These are phyloP conservation scores for Crotalus viridis DNA, from an alignment of 2,113 vertebrate species.

Conservation along the genomic window DNA sequence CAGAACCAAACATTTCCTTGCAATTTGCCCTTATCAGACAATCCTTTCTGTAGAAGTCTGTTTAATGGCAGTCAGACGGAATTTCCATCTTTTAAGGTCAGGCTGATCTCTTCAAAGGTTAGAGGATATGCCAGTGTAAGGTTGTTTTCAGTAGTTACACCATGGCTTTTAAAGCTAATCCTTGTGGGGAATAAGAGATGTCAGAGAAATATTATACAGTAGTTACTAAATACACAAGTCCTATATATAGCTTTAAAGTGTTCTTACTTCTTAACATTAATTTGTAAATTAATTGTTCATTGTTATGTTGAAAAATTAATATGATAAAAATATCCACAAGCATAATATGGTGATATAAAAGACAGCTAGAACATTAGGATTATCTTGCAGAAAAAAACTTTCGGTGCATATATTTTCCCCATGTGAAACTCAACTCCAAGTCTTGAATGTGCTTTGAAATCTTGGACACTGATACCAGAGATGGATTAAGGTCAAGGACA, in stretches of 20 bases:
- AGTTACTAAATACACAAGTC: slow-evolving; percentile 31
- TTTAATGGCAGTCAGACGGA: slow-evolving; percentile 56
- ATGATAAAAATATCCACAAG: neutral
- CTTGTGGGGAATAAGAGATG: slow-evolving; percentile 32
- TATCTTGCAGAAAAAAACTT: neutral
- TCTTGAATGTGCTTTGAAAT: neutral
- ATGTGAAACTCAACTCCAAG: neutral
- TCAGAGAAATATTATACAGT: slow-evolving; percentile 31
- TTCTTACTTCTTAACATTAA: neutral
- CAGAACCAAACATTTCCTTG: slow-evolving; percentile 39
- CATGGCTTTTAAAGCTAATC: slow-evolving; percentile 49
- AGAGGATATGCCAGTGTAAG: slow-evolving; percentile 42
- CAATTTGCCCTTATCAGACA: slow-evolving; percentile 46
- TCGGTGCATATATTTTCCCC: neutral
- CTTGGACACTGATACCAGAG: neutral
- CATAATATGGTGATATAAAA: neutral
- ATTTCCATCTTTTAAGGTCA: slow-evolving; percentile 57
- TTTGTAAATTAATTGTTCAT: neutral
- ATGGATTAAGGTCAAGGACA: neutral
- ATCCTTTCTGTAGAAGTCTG: slow-evolving; percentile 34
- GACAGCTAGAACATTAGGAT: neutral
- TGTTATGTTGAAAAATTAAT: neutral
- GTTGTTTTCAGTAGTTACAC: slow-evolving; percentile 44
- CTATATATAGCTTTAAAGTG: slow-evolving; percentile 17
- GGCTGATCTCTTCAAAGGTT: slow-evolving; percentile 63